Evolutionary conservation across 2,797 vertebrate species (phyloP).

Genomic region (Artibeus lituratus): DNA sequence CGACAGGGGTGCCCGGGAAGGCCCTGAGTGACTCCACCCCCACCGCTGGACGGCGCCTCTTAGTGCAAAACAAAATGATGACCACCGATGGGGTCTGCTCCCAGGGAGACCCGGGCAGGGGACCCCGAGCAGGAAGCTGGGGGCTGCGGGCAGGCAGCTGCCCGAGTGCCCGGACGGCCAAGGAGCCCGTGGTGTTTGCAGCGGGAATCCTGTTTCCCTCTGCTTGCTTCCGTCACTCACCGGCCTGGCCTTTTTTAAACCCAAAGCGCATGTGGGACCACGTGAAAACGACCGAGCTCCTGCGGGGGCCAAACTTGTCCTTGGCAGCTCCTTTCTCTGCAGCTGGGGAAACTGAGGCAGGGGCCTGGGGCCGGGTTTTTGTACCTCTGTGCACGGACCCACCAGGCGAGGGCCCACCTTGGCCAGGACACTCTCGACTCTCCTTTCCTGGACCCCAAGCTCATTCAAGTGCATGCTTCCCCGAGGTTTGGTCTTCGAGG

Average conservation of each 20-base stretch:
- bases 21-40: rapidly evolving
- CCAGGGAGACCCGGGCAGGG: no score
- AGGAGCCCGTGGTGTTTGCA: neutral
- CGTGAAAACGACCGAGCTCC: no score
- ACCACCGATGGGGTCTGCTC: rapidly evolving
- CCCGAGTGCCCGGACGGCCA: rapidly evolving
- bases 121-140: neutral
- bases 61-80: rapidly evolving
- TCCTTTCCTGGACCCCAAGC: neutral
- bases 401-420: rapidly evolving
- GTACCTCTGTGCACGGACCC: neutral
- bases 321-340: neutral
- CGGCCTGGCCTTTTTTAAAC: neutral
- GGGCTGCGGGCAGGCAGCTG: neutral
- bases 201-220: neutral
- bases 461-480: rapidly evolving
- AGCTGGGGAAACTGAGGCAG: neutral
- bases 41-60: rapidly evolving
- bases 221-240: rapidly evolving
- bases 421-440: rapidly evolving
- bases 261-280: neutral
- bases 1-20: rapidly evolving
- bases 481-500: rapidly evolving
- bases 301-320: neutral
- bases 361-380: rapidly evolving